phyloP scores from a whole-genome alignment of 1,140 invertebrate species.

The Drosophila tropicalis region DNA sequence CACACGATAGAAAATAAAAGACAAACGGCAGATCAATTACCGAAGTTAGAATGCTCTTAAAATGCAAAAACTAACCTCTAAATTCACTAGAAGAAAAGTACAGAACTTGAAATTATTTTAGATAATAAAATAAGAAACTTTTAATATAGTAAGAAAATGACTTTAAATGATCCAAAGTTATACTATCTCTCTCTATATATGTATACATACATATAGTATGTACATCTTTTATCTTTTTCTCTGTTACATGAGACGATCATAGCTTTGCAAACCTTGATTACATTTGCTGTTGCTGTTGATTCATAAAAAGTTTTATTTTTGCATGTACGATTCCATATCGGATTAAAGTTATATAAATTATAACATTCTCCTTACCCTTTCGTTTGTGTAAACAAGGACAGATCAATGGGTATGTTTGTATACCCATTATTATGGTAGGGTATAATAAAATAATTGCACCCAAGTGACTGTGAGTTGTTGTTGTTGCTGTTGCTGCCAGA shows the following conservation, averaged over 20 bases:
- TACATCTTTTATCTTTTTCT: too few species aligned
- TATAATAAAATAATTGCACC: constrained; percentile 78
- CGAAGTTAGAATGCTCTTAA: constrained; percentile 12
- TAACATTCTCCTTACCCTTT: background rate
- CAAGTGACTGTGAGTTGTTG: constrained; percentile 51
- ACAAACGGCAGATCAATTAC: background rate
- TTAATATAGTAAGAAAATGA: too few species aligned
- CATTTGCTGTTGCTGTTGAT: background rate
- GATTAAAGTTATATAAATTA: background rate
- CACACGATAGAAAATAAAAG: background rate
- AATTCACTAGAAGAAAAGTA: background rate
- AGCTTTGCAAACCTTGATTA: background rate
- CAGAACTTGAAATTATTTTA: too few species aligned
- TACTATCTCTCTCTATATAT: too few species aligned
- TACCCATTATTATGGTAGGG: constrained; percentile 30
- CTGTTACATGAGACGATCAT: too few species aligned
- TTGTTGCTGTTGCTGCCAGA: constrained; percentile 25
- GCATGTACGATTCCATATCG: background rate
- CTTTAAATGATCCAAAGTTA: too few species aligned
- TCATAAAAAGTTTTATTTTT: background rate
- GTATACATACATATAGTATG: too few species aligned
- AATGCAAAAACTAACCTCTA: background rate
- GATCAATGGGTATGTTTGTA: background rate
- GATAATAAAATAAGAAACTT: too few species aligned
- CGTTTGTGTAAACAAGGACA: background rate